Percentiles rank a stretch among this genome's conserved stretches.
Conservation (phyloP, 2,113 vertebrate genomes). For the Rhynchopsitta pachyrhyncha region DNA sequence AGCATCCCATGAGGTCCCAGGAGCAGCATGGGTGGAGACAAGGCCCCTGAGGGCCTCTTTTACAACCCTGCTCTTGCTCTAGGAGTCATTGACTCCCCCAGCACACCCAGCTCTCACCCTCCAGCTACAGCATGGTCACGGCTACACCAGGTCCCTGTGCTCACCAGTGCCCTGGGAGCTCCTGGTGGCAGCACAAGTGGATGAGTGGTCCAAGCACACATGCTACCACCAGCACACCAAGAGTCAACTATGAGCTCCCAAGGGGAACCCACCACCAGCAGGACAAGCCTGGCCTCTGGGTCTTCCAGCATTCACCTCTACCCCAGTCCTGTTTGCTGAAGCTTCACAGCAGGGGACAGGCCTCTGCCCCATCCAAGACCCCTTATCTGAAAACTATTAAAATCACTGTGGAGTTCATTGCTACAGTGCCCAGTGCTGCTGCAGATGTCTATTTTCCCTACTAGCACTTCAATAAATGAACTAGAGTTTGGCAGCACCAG, state of each 20-base stretch:
- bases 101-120: not conserved
- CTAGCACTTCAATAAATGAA: not conserved
- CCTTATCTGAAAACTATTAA: not conserved
- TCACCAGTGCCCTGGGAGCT: not conserved
- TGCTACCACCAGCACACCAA: not conserved
- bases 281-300: not conserved
- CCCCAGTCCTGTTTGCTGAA: not conserved
- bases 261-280: not conserved
- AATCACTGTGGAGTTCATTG: not conserved
- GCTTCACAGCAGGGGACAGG: not conserved
- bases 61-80: not conserved
- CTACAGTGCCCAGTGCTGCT: not conserved
- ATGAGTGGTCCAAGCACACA: accelerated
- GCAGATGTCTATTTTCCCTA: not conserved
- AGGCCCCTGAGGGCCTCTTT: not conserved
- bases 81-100: not conserved
- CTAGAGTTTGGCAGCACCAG: not conserved
- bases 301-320: not conserved
- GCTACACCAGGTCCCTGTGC: not conserved
- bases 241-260: not conserved
- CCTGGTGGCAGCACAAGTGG: not conserved
- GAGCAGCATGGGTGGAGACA: not conserved
- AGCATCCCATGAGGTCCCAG: not conserved
- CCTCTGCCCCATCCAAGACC: not conserved
- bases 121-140: accelerated